A percentile compares a stretch with the other conserved stretches of the same genome.
Conservation (phyloP, 2,113 vertebrate genomes). For the Lycaon pictus region DNA sequence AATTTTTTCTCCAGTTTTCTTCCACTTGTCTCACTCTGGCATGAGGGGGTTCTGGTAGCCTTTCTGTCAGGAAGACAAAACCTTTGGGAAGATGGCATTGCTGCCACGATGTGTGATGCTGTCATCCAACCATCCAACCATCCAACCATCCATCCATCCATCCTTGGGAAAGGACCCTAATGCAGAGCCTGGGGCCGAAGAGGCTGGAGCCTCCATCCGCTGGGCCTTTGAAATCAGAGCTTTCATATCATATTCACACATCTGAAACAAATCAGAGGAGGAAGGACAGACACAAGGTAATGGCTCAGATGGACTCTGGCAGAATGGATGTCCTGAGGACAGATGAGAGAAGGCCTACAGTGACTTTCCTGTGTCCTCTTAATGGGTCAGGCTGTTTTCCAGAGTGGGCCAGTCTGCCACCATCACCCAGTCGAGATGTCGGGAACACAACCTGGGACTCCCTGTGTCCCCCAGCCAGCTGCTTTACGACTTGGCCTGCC, state of each 20-base stretch:
- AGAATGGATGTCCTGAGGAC: slow-evolving; percentile 69
- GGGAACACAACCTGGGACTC: slow-evolving; percentile 79
- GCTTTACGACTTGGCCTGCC: slow-evolving; percentile 82
- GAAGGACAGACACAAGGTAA: neutral
- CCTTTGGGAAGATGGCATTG: neutral
- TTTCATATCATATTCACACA: slow-evolving; percentile 58
- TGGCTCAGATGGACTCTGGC: neutral
- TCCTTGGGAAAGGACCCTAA: slow-evolving; percentile 59
- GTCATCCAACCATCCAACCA: neutral
- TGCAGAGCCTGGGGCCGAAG: neutral
- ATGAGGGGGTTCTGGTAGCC: neutral
- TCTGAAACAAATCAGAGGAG: slow-evolving; percentile 64
- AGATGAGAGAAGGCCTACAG: slow-evolving; percentile 56
- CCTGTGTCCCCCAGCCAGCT: slow-evolving; percentile 63
- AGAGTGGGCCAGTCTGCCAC: neutral
- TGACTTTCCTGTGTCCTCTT: slow-evolving; percentile 27
- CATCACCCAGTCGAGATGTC: slow-evolving; percentile 77
- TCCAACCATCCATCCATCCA: neutral
- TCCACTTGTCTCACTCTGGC: neutral
- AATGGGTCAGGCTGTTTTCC: slow-evolving; percentile 54
- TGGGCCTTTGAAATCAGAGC: slow-evolving; percentile 78
- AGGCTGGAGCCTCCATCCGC: neutral
- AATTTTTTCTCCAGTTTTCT: neutral
- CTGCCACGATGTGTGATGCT: neutral
- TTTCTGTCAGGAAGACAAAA: slow-evolving; percentile 21